A percentile compares a stretch with the other conserved stretches of the same genome.
phyloP scores from a whole-genome alignment of 2,888 invertebrate species.

The Ochropacha duplaris region DNA sequence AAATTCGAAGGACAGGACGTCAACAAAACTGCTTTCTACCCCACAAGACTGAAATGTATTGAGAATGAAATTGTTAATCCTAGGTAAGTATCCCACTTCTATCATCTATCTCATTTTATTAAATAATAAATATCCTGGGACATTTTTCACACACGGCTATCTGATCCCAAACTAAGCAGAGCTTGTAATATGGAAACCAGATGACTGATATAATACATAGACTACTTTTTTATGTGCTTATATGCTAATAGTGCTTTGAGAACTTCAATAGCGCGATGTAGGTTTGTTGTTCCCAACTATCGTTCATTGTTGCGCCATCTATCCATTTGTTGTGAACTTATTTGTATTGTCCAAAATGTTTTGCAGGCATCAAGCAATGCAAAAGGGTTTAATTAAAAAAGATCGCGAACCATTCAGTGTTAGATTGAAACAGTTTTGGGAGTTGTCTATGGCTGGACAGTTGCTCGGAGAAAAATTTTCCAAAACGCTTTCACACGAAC shows the following conservation, averaged over 20 bases:
- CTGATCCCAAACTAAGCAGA: too few species aligned
- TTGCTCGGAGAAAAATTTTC: constrained; percentile 93
- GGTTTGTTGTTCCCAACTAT: too few species aligned
- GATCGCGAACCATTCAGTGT: constrained; percentile 94
- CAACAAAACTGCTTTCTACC: constrained; percentile 88
- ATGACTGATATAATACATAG: too few species aligned
- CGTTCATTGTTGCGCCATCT: too few species aligned
- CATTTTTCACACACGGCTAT: too few species aligned
- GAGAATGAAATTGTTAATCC: constrained; percentile 87
- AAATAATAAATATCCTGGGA: too few species aligned
- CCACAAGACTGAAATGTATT: constrained; percentile 90
- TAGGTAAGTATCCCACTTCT: constrained; percentile 57
- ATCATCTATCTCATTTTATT: too few species aligned
- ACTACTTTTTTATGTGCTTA: too few species aligned
- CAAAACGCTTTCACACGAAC: constrained; percentile 93
- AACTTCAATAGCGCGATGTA: too few species aligned
- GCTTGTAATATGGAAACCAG: too few species aligned
- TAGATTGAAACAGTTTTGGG: constrained; percentile 96
- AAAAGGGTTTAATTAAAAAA: constrained; percentile 88
- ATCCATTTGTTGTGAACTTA: too few species aligned
- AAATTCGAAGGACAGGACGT: constrained; percentile 91
- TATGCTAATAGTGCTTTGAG: too few species aligned
- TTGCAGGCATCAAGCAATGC: constrained; percentile 88
- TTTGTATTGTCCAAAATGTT: neutral
- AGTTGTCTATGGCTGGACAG: constrained; percentile 86